Conservation (phyloP, 1,140 invertebrate genomes). For the Pogonomyrmex californicus region DNA sequence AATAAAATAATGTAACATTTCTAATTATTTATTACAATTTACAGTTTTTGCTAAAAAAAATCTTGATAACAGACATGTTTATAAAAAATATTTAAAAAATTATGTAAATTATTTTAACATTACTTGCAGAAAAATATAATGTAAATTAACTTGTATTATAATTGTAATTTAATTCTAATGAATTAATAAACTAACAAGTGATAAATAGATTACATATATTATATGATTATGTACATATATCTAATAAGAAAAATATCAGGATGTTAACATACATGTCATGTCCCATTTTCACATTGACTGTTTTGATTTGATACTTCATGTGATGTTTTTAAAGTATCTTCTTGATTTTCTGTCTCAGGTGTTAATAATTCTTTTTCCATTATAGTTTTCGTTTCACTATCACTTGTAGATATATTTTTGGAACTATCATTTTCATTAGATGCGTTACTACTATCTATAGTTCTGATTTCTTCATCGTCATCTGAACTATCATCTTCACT, state of each 20-base stretch:
- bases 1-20: constrained; percentile 18
- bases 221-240: background rate
- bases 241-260: background rate
- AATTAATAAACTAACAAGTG: background rate
- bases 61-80: background rate
- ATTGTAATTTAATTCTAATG: background rate
- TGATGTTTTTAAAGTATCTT: background rate
- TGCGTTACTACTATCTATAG: background rate
- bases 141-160: background rate
- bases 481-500: constrained; percentile 47
- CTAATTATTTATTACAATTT: constrained; percentile 6
- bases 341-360: background rate
- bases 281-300: constrained; percentile 25
- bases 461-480: constrained; percentile 31
- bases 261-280: background rate
- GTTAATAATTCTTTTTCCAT: background rate
- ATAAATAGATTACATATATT: too few species aligned
- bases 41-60: background rate
- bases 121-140: background rate
- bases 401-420: background rate
- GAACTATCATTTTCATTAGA: constrained; percentile 56
- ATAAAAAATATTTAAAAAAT: background rate
- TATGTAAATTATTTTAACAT: constrained; percentile 9
- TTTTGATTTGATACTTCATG: background rate
- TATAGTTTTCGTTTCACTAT: constrained; percentile 30